Evolutionary conservation across 2,888 invertebrate genomes (phyloP), one percentile per base, ranked within the genome.

Genomic region (Stramonita haemastoma): DNA sequence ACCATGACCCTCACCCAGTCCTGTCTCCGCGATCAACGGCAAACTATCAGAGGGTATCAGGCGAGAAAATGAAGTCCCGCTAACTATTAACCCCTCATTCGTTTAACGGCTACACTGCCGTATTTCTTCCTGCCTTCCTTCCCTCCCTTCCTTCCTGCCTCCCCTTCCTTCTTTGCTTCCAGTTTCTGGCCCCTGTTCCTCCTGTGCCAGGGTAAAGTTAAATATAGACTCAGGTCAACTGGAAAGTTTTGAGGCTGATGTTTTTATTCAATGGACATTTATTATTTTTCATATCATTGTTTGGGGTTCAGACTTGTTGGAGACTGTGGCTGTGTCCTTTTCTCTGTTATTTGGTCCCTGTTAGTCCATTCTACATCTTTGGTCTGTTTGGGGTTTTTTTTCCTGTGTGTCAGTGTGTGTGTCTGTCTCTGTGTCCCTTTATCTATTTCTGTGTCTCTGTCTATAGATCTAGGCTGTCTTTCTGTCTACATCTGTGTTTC

Each of bases 41-140:
- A 73, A n/a, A 73, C 73, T 29, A 73, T 73, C 73, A 73, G 73
- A 73, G 73, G 73, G 73, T 73, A 73, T 73, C 73, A 73, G 73
- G n/a, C n/a, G 15, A 46, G 29, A 85, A 85, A 85, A 46, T 60
- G 29, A 57, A 57, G 56, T 85, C 46, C 56, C 29, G 46, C 85
- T 46, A 85, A 85, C 56, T 85, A 57, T 85, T 85, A 85, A 56
- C 85, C 85, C 85, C 56, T 46, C 56, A 57, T 85, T 85, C 85
- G 60, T 60, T n/a, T 57, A 56, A 57, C 60, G 36, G 56, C 56
- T 46, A 85, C 60, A 2, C 85, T 34, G n/a, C 85, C 56, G 57
- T 85, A 56, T 46, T 46, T 13, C n/a, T 60, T 26, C 60, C 56
- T 8, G 17, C 56, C 29, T 83, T 56, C 46, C 46, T 46, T 46